These are phyloP conservation scores for Pocillopora damicornis DNA, from an alignment of 64 coral and sea anemone species.

Conservation along the genomic window DNA sequence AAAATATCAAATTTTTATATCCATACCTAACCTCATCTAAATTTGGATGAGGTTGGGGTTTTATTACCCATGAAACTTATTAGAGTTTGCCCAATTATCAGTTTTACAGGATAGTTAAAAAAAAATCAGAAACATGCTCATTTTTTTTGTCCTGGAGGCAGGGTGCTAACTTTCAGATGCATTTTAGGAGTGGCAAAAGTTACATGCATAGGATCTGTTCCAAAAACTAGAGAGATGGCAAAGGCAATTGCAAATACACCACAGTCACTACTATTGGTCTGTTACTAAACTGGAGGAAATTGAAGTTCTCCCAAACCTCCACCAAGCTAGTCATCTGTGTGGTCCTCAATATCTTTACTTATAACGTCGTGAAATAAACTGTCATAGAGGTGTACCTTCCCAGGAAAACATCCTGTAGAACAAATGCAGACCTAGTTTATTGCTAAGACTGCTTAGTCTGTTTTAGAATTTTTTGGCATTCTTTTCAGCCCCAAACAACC, in stretches of 20 bases:
- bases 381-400: constrained; percentile 52
- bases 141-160: no score
- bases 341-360: constrained; percentile 44
- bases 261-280: constrained; percentile 6
- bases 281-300: constrained; percentile 5
- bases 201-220: constrained; percentile 8
- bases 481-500: constrained; percentile 52
- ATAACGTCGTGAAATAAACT: constrained; percentile 56
- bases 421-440: constrained; percentile 37
- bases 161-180: no score
- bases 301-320: constrained; percentile 20
- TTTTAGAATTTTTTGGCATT: constrained; percentile 50
- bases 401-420: constrained; percentile 26
- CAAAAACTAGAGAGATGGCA: constrained; percentile 6
- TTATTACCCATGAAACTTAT: no score
- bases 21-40: no score
- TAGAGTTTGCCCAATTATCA: no score
- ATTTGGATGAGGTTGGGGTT: no score
- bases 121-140: no score
- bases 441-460: constrained; percentile 13
- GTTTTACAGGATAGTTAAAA: no score
- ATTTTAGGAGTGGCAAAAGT: not conserved
- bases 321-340: constrained; percentile 45
- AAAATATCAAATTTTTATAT: no score
- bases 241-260: constrained; percentile 13